Evolutionary conservation across 2,888 invertebrate genomes (phyloP).

Genomic region (Drosophila mayaguana): DNA sequence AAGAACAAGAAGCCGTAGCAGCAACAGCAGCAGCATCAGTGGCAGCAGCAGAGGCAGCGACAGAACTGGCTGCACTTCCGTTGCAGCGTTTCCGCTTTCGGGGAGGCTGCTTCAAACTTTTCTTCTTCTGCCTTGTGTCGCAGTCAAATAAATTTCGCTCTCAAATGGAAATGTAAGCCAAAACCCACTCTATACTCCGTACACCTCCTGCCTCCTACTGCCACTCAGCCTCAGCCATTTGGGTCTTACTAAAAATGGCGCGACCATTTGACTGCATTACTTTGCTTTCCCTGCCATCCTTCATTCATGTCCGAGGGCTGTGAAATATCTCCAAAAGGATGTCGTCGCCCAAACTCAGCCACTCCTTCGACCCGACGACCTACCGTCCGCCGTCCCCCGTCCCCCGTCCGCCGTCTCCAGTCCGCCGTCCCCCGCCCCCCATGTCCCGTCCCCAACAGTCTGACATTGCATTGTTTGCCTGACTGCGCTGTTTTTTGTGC

Average conservation of each 20-base stretch:
- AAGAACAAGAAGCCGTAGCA: constrained; percentile 12
- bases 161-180: constrained; percentile 71
- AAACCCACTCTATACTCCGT: constrained; percentile 7
- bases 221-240: constrained; percentile 7
- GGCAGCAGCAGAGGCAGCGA: background rate
- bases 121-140: constrained; percentile 68
- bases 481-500: constrained; percentile 47
- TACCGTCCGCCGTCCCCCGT: background rate
- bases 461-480: constrained; percentile 46
- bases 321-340: constrained; percentile 70
- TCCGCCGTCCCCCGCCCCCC: background rate
- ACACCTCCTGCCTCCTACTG: background rate
- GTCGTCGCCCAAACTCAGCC: constrained; percentile 50
- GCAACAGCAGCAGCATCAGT: background rate
- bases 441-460: background rate
- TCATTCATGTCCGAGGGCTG: constrained; percentile 69
- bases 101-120: constrained; percentile 66
- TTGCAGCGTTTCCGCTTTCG: constrained; percentile 64
- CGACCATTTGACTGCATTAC: constrained; percentile 59
- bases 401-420: too few species aligned
- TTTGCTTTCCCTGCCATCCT: constrained; percentile 49
- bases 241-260: constrained; percentile 71
- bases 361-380: background rate
- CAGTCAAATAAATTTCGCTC: constrained; percentile 76
- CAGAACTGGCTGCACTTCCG: constrained; percentile 65